A percentile compares a stretch with the other conserved stretches of the same genome.
Conservation (phyloP, 2,888 invertebrate genomes). For the Augiades crinisus region DNA sequence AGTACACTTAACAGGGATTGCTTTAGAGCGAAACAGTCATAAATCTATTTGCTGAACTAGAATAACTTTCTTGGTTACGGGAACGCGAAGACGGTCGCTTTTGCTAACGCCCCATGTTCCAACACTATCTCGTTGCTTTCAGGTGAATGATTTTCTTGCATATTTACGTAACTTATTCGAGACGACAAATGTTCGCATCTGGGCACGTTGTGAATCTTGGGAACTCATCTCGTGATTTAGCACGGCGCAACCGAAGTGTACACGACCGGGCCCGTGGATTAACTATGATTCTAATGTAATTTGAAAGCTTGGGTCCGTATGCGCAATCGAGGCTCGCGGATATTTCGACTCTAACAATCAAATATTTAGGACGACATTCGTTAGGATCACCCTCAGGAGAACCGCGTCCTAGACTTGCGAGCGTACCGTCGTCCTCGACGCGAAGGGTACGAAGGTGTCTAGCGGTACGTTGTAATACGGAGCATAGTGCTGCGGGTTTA, state of each 20-base stretch:
- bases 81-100: slow-evolving; percentile 51
- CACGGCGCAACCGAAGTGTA: slow-evolving; percentile 42
- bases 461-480: slow-evolving; percentile 51
- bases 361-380: slow-evolving; percentile 77
- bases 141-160: slow-evolving; percentile 49
- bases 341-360: slow-evolving; percentile 72
- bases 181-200: slow-evolving; percentile 30
- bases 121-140: slow-evolving; percentile 62
- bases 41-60: slow-evolving; percentile 49
- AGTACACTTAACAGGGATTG: slow-evolving; percentile 34
- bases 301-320: slow-evolving; percentile 54
- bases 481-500: slow-evolving; percentile 54
- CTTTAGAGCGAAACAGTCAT: slow-evolving; percentile 41
- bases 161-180: slow-evolving; percentile 30
- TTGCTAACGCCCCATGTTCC: slow-evolving; percentile 59
- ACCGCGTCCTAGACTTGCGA: slow-evolving; percentile 69
- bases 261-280: slow-evolving; percentile 57
- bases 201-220: slow-evolving; percentile 24
- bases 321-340: slow-evolving; percentile 51
- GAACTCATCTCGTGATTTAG: slow-evolving; percentile 30
- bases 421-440: slow-evolving; percentile 44
- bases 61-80: slow-evolving; percentile 57
- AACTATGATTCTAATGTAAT: slow-evolving; percentile 53
- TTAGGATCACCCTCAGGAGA: slow-evolving; percentile 67
- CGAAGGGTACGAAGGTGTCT: slow-evolving; percentile 46